A percentile compares a stretch with the other conserved stretches of the same genome.
Evolutionary conservation across 2,797 vertebrate species (phyloP).

Genomic region (Micrastur ruficollis): DNA sequence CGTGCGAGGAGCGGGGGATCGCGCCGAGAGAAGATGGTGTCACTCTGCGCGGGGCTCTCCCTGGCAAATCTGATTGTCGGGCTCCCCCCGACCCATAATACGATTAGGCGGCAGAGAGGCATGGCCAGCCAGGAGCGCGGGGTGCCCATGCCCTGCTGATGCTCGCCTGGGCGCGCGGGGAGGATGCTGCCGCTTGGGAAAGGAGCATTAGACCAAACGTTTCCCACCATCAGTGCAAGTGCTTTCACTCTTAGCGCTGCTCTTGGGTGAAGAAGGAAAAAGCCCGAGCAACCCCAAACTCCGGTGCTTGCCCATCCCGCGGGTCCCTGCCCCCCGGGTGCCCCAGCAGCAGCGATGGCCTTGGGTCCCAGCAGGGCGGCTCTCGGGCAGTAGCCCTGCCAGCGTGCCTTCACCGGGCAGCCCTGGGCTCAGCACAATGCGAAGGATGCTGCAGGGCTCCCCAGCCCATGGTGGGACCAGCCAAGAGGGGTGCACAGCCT

Average conservation of each 20-base stretch:
- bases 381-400: background rate
- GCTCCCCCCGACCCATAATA: conserved; percentile 78
- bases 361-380: accelerated
- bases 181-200: accelerated
- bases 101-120: conserved; percentile 88
- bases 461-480: accelerated
- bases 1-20: conserved; percentile 73
- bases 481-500: accelerated
- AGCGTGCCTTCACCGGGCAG: accelerated
- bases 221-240: accelerated
- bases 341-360: background rate
- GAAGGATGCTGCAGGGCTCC: background rate
- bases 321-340: accelerated
- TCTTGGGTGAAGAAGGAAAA: background rate
- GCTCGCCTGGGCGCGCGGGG: accelerated
- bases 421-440: accelerated
- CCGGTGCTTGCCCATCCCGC: accelerated
- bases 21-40: conserved; percentile 83
- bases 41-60: conserved; percentile 82
- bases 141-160: background rate
- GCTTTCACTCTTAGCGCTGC: accelerated
- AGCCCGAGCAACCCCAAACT: accelerated
- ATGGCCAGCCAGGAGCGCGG: background rate
- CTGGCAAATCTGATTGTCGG: conserved; percentile 88
- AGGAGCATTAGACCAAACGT: accelerated